Base-by-base conservation (phyloP, 2,113 vertebrate genomes). In the Labeo catla region DNA sequence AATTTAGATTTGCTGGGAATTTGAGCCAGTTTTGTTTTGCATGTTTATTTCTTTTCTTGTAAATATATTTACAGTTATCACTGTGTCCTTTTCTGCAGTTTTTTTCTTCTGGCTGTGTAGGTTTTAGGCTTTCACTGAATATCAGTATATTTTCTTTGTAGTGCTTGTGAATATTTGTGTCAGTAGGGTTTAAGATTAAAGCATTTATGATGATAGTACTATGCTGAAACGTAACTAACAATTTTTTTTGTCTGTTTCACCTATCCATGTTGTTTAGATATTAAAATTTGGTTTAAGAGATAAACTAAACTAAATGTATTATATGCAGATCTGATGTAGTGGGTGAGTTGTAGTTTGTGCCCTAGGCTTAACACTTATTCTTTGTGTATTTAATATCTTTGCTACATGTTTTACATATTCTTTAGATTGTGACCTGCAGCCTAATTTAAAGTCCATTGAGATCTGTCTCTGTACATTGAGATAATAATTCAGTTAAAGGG, bases 111-210 rank as follows among this genome's bases (percentile, higher is more conserved):
- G 36, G n/a, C 21, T 72, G 36, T 59, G 5, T 61, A 79, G 77
- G 54, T 79, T 79, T 81, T 23, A n/a, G 59, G 57, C 57, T 80
- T 47, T 80, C 57, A 16, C 59, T n/a, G 36, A n/a, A 79, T 0
- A 28, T 80, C 57, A 28, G 21, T 61, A 19, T 61, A 57, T 39
- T 23, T 59, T 70, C 36, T 79, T 43, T 39, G 28, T 28, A 34
- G 4, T 63, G 54, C 43, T 45, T 23, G 52, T 76, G 21, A 8
- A 7, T 61, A 65, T 45, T 65, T 28, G 21, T 81, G 39, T 49
- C 43, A 65, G 12, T 43, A 43, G 10, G 34, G 19, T 81, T 11
- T 23, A 59, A 19, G 54, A 9, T 50, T 76, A 21, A 61, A 61
- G 7, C 36, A 43, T 72, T 72, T 72, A 47, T 47, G 43, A 65